Conservation (phyloP, 2,113 vertebrate species). For the Spilogale gracilis region DNA sequence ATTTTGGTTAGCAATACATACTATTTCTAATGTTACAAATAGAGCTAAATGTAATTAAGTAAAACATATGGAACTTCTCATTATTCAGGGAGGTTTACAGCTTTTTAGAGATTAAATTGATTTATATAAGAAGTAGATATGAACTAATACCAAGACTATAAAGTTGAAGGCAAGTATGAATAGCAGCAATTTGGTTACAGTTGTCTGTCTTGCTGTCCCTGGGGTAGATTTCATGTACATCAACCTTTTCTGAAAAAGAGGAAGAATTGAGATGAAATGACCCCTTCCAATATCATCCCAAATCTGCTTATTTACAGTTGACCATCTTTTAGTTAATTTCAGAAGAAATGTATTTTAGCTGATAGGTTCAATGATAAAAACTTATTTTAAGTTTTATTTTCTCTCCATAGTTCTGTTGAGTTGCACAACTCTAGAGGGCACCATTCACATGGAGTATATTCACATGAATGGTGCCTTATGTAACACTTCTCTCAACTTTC, state of each 20-base stretch:
- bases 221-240: neutral
- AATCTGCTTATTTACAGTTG: neutral
- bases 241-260: neutral
- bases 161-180: constrained; percentile 11
- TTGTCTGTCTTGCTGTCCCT: neutral
- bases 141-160: neutral
- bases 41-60: constrained; percentile 56
- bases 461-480: neutral
- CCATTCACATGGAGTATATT: neutral
- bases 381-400: constrained; percentile 37
- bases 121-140: constrained; percentile 22
- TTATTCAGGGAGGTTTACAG: constrained; percentile 59
- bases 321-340: neutral
- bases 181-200: neutral
- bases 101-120: constrained; percentile 58
- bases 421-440: neutral
- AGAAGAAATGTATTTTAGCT: constrained; percentile 16
- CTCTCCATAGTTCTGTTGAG: neutral
- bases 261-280: neutral
- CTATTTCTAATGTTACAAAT: constrained; percentile 30
- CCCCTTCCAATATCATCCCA: neutral
- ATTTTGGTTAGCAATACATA: constrained; percentile 14
- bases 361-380: neutral
- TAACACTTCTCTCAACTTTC: constrained; percentile 4
- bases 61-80: neutral